phyloP scores from a whole-genome alignment of 2,888 invertebrate species.

The Cheiracanthium punctorium region DNA sequence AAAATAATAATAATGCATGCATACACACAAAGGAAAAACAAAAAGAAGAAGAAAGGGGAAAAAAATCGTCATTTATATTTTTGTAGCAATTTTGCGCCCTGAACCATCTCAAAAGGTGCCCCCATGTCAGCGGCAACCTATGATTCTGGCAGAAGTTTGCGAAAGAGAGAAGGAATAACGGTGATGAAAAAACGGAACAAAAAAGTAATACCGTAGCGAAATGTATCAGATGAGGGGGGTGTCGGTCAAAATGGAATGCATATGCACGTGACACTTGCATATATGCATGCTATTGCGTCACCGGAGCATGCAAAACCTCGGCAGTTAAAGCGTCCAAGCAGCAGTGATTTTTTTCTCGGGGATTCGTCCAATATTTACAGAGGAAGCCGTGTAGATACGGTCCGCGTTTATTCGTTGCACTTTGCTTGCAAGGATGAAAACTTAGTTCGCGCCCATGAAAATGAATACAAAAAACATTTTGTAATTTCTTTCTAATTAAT shows the following conservation, averaged over 20 bases:
- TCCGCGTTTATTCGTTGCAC: no score
- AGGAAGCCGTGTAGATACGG: no score
- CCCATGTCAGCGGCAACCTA: constrained; percentile 48
- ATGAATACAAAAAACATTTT: no score
- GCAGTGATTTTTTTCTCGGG: not conserved
- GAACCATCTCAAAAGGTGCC: not conserved
- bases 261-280: constrained; percentile 68
- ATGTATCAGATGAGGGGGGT: constrained; percentile 26
- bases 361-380: not conserved
- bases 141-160: constrained; percentile 22
- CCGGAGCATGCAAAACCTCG: constrained; percentile 29
- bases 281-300: constrained; percentile 55
- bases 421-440: no score
- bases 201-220: constrained; percentile 9
- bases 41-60: no score
- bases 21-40: no score
- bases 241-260: constrained; percentile 67
- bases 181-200: constrained; percentile 2
- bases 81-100: not conserved
- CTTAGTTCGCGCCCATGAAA: no score
- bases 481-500: no score
- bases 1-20: no score
- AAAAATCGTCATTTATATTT: not conserved
- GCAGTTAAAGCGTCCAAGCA: not conserved
- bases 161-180: constrained; percentile 7